Evolutionary conservation across 2,797 vertebrate genomes (phyloP), one percentile per base, ranked within the genome.

Genomic region (Enteromius mattozi): DNA sequence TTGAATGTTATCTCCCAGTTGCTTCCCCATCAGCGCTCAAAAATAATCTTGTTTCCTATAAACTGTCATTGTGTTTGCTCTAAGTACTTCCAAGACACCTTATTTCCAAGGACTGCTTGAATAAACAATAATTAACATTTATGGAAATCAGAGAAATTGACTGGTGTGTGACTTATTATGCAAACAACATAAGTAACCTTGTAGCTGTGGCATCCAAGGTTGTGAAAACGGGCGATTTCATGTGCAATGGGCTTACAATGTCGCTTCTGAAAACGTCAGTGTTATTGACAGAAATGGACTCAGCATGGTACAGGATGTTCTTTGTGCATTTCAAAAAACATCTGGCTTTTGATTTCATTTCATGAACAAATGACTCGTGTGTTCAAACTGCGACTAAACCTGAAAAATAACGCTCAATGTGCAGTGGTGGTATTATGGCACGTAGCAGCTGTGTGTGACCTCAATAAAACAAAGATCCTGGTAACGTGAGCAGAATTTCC

Each of bases 91-190:
- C 75, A 72, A 79, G 75, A 65, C 35, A 27, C 33, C 35, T 68
- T 59, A 33, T 78, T 84, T 78, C 42, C 54, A 54, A 78, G 66
- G 27, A 24, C 59, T 71, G 56, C 72, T 82, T 78, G 74, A 82
- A 82, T 81, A 84, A 84, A 86, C 70, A 84, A 30, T 75, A 78
- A 88, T 85, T 82, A 80, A 54, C 51, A 77, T 69, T 51, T 72
- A 75, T 74, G 66, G 65, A 61, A 86, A 83, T 69, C 71, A 77
- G 77, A 69, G 49, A 69, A 85, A 86, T 21, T 45, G 24, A 40
- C 69, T 71, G n/a, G 72, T 70, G 49, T 75, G 54, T 78, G 47
- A 77, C 77, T 70, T 70, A 80, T 85, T 80, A 86, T 59, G 80
- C 69, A 69, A 85, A 82, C 61, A 80, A 56, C 24, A 54, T 1